Conservation (phyloP, 2,888 invertebrate genomes). For the Cenopis cana region DNA sequence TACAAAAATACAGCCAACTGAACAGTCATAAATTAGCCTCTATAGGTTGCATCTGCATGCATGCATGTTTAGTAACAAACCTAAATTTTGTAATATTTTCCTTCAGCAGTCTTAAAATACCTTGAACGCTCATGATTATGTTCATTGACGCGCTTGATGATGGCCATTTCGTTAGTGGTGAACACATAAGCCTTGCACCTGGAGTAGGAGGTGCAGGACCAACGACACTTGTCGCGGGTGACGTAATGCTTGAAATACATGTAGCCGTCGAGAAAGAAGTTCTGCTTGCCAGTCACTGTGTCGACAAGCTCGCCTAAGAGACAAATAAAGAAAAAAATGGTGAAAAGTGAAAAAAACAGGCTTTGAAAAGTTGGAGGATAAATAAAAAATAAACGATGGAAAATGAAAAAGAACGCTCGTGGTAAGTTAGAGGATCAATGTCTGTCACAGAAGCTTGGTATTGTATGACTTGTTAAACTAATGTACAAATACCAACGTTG, state of each 20-base stretch:
- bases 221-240: constrained; percentile 43
- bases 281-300: constrained; percentile 46
- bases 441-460: too few species aligned
- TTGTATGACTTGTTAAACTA: too few species aligned
- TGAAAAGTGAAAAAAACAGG: background rate
- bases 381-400: too few species aligned
- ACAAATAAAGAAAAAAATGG: background rate
- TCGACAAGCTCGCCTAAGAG: constrained; percentile 53
- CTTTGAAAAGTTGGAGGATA: background rate
- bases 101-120: constrained; percentile 40
- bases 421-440: too few species aligned
- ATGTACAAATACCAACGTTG: too few species aligned
- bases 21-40: too few species aligned
- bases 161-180: constrained; percentile 46
- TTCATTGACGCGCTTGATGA: constrained; percentile 38
- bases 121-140: constrained; percentile 48
- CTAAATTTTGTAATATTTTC: constrained; percentile 25
- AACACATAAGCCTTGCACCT: constrained; percentile 52
- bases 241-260: constrained; percentile 53
- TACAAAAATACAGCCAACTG: too few species aligned
- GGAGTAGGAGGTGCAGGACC: constrained; percentile 48
- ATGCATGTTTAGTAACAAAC: background rate
- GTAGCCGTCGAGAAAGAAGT: constrained; percentile 52
- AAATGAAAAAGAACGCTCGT: too few species aligned
- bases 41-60: too few species aligned